phyloP scores from a whole-genome alignment of 2,113 vertebrate species.

The Puffinus mauretanicus region DNA sequence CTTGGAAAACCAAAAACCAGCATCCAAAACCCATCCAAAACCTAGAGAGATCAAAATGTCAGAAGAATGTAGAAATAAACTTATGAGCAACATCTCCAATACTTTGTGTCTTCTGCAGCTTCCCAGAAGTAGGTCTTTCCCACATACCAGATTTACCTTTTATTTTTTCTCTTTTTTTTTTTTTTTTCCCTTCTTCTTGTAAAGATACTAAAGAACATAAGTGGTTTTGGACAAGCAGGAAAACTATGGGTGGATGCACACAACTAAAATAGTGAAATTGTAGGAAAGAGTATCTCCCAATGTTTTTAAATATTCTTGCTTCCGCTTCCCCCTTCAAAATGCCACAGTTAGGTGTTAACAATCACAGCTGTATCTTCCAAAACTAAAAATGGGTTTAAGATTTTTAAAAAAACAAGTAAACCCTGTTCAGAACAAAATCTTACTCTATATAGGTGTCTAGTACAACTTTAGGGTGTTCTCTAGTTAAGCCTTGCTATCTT shows the following conservation, averaged over 20 bases:
- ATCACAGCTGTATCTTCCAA: background rate
- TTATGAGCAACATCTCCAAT: background rate
- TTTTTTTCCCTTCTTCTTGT: background rate
- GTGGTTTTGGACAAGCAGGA: background rate
- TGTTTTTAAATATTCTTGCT: background rate
- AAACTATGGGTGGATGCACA: background rate
- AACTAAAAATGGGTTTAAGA: background rate
- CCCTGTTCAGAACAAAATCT: background rate
- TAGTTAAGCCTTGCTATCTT: background rate
- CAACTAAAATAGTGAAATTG: background rate
- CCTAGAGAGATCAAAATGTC: rapidly evolving
- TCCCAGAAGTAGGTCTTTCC: background rate
- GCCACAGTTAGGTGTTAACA: background rate
- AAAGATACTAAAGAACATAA: background rate
- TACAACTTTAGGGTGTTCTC: background rate
- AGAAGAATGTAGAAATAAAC: background rate
- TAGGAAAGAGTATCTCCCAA: background rate
- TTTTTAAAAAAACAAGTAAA: background rate
- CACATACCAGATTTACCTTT: background rate
- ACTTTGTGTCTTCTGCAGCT: background rate
- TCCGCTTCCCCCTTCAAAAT: background rate
- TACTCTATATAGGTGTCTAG: background rate
- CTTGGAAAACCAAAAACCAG: background rate
- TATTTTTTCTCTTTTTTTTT: background rate
- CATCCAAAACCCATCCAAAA: background rate